Evolutionary conservation across 2,797 vertebrate species (phyloP), one percentile per base, ranked within the genome.

Genomic region (Pitangus sulphuratus): DNA sequence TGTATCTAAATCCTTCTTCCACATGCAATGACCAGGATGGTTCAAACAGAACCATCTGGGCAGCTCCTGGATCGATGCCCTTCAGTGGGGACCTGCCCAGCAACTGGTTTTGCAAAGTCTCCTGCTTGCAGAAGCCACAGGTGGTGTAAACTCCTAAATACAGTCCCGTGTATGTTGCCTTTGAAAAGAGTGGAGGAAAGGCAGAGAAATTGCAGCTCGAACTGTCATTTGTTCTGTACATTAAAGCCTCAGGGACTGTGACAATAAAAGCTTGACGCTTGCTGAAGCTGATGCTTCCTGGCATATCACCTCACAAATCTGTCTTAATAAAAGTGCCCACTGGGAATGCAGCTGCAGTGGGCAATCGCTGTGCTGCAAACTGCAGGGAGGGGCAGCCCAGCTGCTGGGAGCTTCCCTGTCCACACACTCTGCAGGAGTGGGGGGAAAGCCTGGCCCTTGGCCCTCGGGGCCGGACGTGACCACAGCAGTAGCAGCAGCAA

Each of bases 81-180:
- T 45, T 81, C 28, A 56, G 7, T 2, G 4, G 40, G 30, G 20
- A 56, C 64, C 53, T 57, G 58, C 11, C 17, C 61, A 57, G 11
- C 8, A 56, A 7, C 28, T 56, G 45, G 1, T 22, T 93, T 82
- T 87, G 24, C 61, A 54, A 54, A 39, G 24, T 30, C 10, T 54
- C 11, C 69, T 40, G 26, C 39, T 45, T 60, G 50, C 75, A 61
- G 53, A 71, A 72, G 18, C 60, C 69, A 56, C 57, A 78, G 61
- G 12, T 31, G 39, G 51, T 3, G 1, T 18, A 61, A 80, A 65
- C 24, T 47, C 57, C 42, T 35, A 65, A 62, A 44, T 30, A 51
- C 6, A 21, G 6, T 16, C 24, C 22, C 0, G 0, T 24, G 12
- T 8, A n/a, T 22, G 11, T 25, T 64, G n/a, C 44, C 54, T 81